Evolutionary conservation across 1,140 invertebrate genomes (phyloP), one percentile per base, ranked within the genome.

Genomic region (Metaphire vulgaris): DNA sequence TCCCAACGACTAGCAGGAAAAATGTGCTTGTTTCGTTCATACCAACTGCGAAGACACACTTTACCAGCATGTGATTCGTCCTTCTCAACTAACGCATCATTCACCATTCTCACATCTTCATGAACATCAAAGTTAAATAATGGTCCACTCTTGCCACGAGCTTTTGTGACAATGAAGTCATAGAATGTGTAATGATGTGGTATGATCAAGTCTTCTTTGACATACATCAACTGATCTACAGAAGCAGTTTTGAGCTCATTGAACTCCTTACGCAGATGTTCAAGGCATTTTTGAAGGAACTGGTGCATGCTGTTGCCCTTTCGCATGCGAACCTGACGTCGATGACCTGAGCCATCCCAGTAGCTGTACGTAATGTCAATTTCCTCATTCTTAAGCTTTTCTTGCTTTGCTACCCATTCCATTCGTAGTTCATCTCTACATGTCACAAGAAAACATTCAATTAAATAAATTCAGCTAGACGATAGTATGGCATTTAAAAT

Each of bases 281-380:
- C 94, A 70, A 99, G 85, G 81, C 93, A 84, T 80, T 87, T 90
- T 87, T 97, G 94, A 64, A 99, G 87, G 83, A 99, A 98, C 86
- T 99, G 96, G 85, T 99, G 97, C 75, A 99, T 96, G 1, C 94
- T 98, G 87, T 97, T 96, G 72, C 97, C 86, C 76, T 87, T 87
- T 77, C 83, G 83, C 81, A 87, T 84, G 6, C 80, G 78, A 12
- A 83, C 80, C 64, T 79, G 33, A 21, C 94, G 89, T 77, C 98
- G 89, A 87, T 99, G 98, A 0, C 97, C 97, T n/a, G 96, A 98
- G 26, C 98, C 98, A 88, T 99, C 98, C 98, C 98, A 99, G 86
- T 99, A 99, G 87, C 95, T 97, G 88, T 98, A 99, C 2, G 96
- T 98, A 26, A 99, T 96, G 79, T 96, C 93, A 79, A 99, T 99